Conservation (phyloP, 2,888 invertebrate species). For the Caenorhabditis afra region DNA sequence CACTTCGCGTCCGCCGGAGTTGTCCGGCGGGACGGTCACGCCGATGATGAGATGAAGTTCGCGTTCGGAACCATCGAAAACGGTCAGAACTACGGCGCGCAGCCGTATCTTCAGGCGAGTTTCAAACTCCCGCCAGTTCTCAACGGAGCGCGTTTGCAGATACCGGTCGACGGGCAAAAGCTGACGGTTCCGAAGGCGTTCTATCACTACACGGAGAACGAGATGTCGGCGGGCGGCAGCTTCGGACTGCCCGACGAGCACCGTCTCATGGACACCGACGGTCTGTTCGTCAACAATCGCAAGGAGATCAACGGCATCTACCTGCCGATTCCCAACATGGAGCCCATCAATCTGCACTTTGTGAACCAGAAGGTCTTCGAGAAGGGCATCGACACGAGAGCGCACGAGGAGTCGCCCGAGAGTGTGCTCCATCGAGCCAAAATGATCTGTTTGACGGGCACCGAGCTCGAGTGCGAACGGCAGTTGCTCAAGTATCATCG, state of each 20-base stretch:
- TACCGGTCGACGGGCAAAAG: constrained; percentile 51
- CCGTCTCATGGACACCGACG: constrained; percentile 55
- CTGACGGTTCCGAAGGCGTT: constrained; percentile 64
- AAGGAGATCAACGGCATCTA: constrained; percentile 67
- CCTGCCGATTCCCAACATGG: constrained; percentile 68
- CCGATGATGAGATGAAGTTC: constrained; percentile 51
- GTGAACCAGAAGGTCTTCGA: constrained; percentile 64
- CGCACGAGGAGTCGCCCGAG: constrained; percentile 63
- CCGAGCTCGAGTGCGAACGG: constrained; percentile 60
- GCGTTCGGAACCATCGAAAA: constrained; percentile 57
- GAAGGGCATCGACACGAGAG: constrained; percentile 61
- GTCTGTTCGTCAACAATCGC: constrained; percentile 62
- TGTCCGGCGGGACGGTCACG: constrained; percentile 7
- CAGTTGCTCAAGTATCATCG: constrained; percentile 63
- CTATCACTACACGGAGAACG: constrained; percentile 65
- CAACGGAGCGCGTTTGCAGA: constrained; percentile 19
- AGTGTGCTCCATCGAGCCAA: constrained; percentile 64
- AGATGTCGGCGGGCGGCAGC: constrained; percentile 60
- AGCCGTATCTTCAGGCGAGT: constrained; percentile 55
- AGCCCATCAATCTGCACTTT: constrained; percentile 67
- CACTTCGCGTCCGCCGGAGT: constrained; percentile 5
- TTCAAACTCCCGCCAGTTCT: neutral
- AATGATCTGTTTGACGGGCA: constrained; percentile 56
- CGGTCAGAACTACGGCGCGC: constrained; percentile 54
- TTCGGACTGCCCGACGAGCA: constrained; percentile 64